Conservation (phyloP, 2,888 invertebrate genomes). For the Tinea pellionella region DNA sequence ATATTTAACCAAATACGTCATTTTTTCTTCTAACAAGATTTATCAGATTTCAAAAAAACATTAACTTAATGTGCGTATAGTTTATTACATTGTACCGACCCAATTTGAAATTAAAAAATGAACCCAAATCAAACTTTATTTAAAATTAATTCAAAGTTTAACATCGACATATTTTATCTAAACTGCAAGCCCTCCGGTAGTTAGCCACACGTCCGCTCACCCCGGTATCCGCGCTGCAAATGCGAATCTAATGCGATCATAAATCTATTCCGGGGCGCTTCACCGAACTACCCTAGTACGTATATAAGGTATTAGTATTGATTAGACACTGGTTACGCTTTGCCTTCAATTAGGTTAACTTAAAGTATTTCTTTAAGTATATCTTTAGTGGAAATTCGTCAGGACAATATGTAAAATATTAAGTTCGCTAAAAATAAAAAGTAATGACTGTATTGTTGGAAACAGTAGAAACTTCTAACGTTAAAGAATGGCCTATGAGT, state of each 20-base stretch:
- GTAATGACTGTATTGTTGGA: no score
- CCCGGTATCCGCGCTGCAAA: conserved; percentile 5
- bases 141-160: background rate
- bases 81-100: no score
- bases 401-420: no score
- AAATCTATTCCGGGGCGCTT: background rate
- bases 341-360: no score
- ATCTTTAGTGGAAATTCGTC: background rate
- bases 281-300: background rate
- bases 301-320: conserved; percentile 7
- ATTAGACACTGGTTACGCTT: background rate
- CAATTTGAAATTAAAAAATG: background rate
- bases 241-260: conserved; percentile 13
- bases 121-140: background rate
- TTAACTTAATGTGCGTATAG: no score
- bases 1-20: no score
- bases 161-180: background rate
- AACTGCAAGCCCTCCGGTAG: background rate
- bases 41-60: no score
- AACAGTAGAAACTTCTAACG: no score
- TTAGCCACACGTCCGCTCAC: conserved; percentile 7
- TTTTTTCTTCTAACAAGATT: no score
- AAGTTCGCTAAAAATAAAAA: no score
- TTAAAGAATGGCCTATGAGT: no score
- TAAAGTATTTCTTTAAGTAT: no score